Conservation (phyloP, 2,888 invertebrate species). For the Sinotaia quadrata region DNA sequence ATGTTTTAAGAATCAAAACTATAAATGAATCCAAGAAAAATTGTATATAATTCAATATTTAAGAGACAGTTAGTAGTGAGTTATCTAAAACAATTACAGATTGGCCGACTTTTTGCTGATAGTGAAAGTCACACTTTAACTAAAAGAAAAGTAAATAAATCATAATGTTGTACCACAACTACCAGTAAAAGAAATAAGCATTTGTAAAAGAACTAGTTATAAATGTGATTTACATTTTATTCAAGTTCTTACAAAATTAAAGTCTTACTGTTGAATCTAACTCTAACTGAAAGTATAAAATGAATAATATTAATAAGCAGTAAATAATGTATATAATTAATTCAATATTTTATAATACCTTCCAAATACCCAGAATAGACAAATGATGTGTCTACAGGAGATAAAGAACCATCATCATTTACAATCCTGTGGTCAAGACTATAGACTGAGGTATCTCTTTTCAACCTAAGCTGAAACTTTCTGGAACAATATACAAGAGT, state of each 20-base stretch:
- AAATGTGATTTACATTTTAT: no score
- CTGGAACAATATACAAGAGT: constrained; percentile 47
- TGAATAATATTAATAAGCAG: neutral
- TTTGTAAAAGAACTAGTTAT: neutral
- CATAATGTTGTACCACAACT: neutral
- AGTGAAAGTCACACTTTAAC: no score
- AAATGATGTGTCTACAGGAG: constrained; percentile 56
- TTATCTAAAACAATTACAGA: no score
- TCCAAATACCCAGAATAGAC: constrained; percentile 54
- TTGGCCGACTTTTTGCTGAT: no score
- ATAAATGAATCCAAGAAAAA: no score
- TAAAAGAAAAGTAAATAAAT: no score
- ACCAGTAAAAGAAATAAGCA: neutral
- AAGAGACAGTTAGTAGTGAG: no score
- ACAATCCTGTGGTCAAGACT: constrained; percentile 44
- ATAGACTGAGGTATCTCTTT: constrained; percentile 50
- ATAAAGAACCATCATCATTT: constrained; percentile 44
- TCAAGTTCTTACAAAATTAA: no score
- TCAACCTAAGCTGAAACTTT: constrained; percentile 50
- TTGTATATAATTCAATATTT: no score
- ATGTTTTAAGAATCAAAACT: no score
- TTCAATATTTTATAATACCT: constrained; percentile 44
- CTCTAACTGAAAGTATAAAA: neutral
- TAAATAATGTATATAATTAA: neutral
- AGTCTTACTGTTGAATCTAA: neutral